Conservation (phyloP, 2,113 vertebrate species). For the Halcyon senegalensis region DNA sequence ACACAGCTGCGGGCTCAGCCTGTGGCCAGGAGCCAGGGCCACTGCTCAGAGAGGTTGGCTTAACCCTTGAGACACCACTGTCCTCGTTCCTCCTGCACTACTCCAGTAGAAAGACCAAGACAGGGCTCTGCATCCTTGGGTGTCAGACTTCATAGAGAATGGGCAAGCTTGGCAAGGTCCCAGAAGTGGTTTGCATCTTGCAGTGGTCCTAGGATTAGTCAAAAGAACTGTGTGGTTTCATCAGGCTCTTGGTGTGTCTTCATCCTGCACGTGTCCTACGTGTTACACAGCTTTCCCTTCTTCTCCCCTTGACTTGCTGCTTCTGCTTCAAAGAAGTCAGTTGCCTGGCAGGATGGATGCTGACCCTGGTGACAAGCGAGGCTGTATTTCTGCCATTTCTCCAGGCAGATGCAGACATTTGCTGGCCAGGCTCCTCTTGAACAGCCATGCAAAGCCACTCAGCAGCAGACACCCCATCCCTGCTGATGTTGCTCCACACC, state of each 20-base stretch:
- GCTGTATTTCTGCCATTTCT: rapidly evolving
- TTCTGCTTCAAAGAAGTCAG: neutral
- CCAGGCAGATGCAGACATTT: neutral
- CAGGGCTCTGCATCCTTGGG: neutral
- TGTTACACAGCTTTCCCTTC: neutral
- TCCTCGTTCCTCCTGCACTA: neutral
- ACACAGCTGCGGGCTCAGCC: neutral
- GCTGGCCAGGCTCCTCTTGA: neutral
- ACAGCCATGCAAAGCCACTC: neutral
- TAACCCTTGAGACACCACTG: neutral
- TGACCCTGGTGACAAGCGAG: neutral
- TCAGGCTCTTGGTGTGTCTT: neutral
- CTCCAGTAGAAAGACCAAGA: neutral
- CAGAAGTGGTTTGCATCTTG: neutral
- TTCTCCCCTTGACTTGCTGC: neutral
- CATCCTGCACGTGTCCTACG: rapidly evolving
- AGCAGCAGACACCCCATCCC: neutral
- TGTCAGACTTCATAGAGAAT: rapidly evolving
- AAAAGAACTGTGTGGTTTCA: neutral
- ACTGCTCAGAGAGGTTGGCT: neutral
- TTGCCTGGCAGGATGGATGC: neutral
- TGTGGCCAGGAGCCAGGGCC: rapidly evolving
- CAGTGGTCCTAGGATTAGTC: neutral
- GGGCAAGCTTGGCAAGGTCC: rapidly evolving
- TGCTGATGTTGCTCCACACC: neutral